These are phyloP conservation scores for Platyura marginata DNA, from an alignment of 1,140 invertebrate genomes.

Conservation along the genomic window DNA sequence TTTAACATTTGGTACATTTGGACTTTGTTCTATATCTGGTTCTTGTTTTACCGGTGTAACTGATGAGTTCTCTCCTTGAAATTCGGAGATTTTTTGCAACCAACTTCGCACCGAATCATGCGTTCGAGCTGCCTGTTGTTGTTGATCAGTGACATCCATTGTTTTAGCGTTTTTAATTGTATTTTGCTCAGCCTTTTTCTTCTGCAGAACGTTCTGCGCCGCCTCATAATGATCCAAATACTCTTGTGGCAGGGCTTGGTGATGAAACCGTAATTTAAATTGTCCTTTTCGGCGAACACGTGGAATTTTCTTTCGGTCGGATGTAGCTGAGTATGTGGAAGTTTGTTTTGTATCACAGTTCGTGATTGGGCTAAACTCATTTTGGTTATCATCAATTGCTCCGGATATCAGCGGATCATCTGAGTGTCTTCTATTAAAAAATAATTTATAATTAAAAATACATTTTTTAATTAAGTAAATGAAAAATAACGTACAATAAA, in stretches of 20 bases:
- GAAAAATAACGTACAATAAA: background rate
- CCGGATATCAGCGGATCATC: slow-evolving; percentile 22
- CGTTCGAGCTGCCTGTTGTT: slow-evolving; percentile 13
- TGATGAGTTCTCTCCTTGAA: slow-evolving; percentile 23
- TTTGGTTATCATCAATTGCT: slow-evolving; percentile 18
- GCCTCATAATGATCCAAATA: slow-evolving; percentile 64
- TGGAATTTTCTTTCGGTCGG: background rate
- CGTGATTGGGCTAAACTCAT: slow-evolving; percentile 5
- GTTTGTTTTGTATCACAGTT: background rate
- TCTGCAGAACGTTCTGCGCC: slow-evolving; percentile 29
- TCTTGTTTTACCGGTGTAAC: slow-evolving; percentile 8
- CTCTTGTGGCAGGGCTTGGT: slow-evolving; percentile 58
- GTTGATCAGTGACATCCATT: background rate
- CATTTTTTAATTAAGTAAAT: background rate
- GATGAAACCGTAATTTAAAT: slow-evolving; percentile 65
- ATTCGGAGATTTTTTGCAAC: slow-evolving; percentile 48
- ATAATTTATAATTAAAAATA: background rate
- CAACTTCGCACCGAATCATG: slow-evolving; percentile 48
- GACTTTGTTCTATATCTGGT: slow-evolving; percentile 5
- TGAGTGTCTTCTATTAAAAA: slow-evolving; percentile 10
- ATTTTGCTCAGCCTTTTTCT: slow-evolving; percentile 10
- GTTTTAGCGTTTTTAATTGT: background rate
- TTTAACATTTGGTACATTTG: slow-evolving; percentile 13
- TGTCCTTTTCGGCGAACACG: slow-evolving; percentile 35
- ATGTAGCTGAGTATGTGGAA: background rate